Conservation (phyloP, 2,797 vertebrate species). For the Sebastes taczanowskii region DNA sequence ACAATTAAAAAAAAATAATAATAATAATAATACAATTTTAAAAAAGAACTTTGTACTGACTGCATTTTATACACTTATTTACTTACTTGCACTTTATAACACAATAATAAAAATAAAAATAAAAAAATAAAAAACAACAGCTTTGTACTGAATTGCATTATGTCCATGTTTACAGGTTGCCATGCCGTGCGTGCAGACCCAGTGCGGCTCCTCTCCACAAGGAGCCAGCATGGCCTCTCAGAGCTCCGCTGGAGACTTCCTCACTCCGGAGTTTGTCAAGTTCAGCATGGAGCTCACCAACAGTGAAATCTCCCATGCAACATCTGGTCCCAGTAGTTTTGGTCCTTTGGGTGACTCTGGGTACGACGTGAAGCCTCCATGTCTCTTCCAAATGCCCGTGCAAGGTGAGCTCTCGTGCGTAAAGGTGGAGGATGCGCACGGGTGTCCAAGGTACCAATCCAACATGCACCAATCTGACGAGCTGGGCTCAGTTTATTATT, state of each 20-base stretch:
- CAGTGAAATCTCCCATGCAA: slow-evolving; percentile 91
- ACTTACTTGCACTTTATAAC: too few species aligned
- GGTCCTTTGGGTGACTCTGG: slow-evolving; percentile 85
- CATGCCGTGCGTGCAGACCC: slow-evolving; percentile 99
- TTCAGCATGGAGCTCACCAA: slow-evolving; percentile 99
- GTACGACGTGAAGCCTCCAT: slow-evolving; percentile 95
- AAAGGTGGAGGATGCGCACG: slow-evolving; percentile 93
- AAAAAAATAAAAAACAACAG: too few species aligned
- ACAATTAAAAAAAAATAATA: too few species aligned
- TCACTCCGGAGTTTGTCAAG: slow-evolving; percentile 99
- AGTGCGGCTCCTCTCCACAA: slow-evolving; percentile 95
- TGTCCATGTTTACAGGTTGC: slow-evolving; percentile 81
- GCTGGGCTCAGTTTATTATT: slow-evolving; percentile 89
- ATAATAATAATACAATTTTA: too few species aligned
- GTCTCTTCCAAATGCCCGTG: slow-evolving; percentile 94
- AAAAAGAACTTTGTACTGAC: background rate
- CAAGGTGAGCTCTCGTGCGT: slow-evolving; percentile 91
- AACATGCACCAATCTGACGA: slow-evolving; percentile 88
- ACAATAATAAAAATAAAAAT: too few species aligned
- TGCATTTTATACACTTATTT: background rate
- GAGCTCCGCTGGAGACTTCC: slow-evolving; percentile 90
- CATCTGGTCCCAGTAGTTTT: slow-evolving; percentile 82
- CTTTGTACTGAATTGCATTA: background rate
- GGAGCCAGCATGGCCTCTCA: slow-evolving; percentile 97
- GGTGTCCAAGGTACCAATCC: slow-evolving; percentile 89